Base-by-base conservation (phyloP, 1,140 invertebrate species). In the Meloidogyne hapla region DNA sequence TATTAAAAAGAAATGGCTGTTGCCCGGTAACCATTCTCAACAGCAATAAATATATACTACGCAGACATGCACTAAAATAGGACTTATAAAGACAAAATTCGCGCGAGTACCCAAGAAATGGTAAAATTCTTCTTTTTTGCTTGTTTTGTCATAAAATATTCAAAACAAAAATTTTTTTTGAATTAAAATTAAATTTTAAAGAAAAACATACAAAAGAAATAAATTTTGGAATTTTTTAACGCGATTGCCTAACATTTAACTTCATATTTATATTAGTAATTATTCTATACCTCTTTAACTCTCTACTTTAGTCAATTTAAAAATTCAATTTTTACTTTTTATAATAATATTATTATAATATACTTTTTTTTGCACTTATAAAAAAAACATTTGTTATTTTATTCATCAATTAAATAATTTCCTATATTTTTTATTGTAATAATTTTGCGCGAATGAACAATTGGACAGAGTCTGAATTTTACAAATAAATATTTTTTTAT, bases 21-120 rank as follows among this genome's bases (percentile, higher is more conserved):
- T 56, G 48, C 48, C 48, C 48, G 12, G 48, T 56, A 56, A 56
- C 48, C 48, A 56, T 56, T 56, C n/a, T 56, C n/a, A 56, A 56
- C 48, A 42, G 40, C 40, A 48, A 18, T 18, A 48, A 5, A 48
- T 48, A 42, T 48, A 48, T 33, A 33, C 33, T 33, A 33, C 33
- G 33, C 33, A 33, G 33, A 33, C 13, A 48, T n/a, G 12, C 48
- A 56, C n/a, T 56, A 48, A 48, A 33, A 48, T 48, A n/a, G n/a
- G 48, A 48, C 13, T 18, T 48, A 48, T 18, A 15, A n/a, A 56
- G 18, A 13, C 33, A 6, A 56, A 56, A 56, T 56, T 56, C n/a
- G 48, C 48, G 48, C 48, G n/a, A 21, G n/a, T n/a, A n/a, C 18
- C 48, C 8, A 56, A 18, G 9, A 56, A 56, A 56, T 56, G n/a